Evolutionary conservation across 2,888 invertebrate genomes (phyloP).

Genomic region (Caenorhabditis afra): DNA sequence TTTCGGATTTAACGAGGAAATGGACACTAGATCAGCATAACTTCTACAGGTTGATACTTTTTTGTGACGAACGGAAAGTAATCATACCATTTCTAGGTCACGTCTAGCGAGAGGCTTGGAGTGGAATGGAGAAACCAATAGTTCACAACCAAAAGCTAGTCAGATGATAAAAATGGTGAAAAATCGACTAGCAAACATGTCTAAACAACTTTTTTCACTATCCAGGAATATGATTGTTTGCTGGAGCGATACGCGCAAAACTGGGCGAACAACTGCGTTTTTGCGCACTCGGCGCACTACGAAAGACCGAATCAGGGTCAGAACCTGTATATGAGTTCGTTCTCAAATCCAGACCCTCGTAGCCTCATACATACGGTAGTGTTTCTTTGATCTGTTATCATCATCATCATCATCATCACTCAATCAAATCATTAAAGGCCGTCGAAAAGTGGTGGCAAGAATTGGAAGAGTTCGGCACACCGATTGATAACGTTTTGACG

Average conservation of each 20-base stretch:
- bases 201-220: too few species aligned
- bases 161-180: constrained; percentile 66
- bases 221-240: constrained; percentile 64
- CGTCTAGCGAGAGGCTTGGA: constrained; percentile 63
- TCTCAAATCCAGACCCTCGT: constrained; percentile 55
- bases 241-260: constrained; percentile 64
- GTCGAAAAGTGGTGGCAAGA: constrained; percentile 71
- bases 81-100: constrained; percentile 32
- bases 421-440: constrained; percentile 53
- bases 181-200: too few species aligned
- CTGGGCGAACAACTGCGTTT: constrained; percentile 68
- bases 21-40: constrained; percentile 64
- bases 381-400: constrained; percentile 26
- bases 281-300: constrained; percentile 62
- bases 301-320: constrained; percentile 68
- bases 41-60: constrained; percentile 55
- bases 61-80: background rate
- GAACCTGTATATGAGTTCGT: constrained; percentile 67
- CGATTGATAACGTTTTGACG: constrained; percentile 64
- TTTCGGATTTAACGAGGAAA: constrained; percentile 57
- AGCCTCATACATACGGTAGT: constrained; percentile 63
- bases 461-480: constrained; percentile 66
- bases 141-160: constrained; percentile 59
- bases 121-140: constrained; percentile 66
- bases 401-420: constrained; percentile 22